Evolutionary conservation across 2,888 invertebrate genomes (phyloP).

Genomic region (Ligdia adustata): DNA sequence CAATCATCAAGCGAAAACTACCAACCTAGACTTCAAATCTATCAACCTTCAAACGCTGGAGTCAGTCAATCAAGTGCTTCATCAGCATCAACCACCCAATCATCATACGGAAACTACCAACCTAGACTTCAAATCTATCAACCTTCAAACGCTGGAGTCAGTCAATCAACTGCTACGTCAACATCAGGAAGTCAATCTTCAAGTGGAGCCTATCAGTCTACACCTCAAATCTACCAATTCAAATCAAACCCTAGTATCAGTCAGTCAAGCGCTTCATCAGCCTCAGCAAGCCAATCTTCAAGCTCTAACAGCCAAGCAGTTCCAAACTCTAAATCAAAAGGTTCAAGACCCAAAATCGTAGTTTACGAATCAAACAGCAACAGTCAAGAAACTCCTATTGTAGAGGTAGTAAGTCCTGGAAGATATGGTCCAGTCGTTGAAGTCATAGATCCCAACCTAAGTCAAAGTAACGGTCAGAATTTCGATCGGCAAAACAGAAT

Average conservation of each 20-base stretch:
- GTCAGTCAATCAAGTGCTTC: no score
- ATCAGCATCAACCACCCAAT: no score
- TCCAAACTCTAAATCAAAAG: neutral
- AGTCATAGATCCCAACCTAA: neutral
- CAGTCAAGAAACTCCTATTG: neutral
- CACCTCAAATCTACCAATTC: neutral
- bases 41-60: no score
- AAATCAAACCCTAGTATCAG: no score
- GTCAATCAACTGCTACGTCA: no score
- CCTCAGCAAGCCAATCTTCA: neutral
- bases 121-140: no score
- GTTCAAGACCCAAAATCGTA: neutral
- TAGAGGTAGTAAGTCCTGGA: neutral
- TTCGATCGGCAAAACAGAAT: neutral
- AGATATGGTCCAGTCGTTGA: neutral
- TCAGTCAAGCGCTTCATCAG: neutral
- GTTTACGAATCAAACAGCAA: neutral
- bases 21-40: no score
- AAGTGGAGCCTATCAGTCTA: neutral
- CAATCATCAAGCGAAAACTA: no score
- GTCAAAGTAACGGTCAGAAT: neutral
- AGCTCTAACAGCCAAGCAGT: neutral
- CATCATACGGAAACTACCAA: no score
- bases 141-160: no score
- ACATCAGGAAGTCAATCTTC: neutral